Evolutionary conservation across 1,140 invertebrate species (phyloP).

Genomic region (Brachystomella parvula): DNA sequence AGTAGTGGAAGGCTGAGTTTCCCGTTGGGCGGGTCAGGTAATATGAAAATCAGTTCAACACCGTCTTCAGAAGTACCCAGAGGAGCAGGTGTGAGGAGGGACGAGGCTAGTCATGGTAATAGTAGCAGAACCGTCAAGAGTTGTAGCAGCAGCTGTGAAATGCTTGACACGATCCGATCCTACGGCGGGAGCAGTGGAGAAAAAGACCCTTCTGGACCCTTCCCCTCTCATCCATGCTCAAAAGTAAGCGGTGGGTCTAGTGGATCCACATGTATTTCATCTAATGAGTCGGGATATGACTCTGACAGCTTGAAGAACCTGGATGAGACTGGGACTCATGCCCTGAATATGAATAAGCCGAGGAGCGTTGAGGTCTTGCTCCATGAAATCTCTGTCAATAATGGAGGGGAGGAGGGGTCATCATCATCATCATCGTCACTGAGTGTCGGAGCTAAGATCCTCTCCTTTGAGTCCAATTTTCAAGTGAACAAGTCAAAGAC

Average conservation of each 20-base stretch:
- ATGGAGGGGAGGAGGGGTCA: background rate
- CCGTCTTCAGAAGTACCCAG: background rate
- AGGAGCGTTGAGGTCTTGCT: slow-evolving; percentile 7
- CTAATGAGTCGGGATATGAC: slow-evolving; percentile 37
- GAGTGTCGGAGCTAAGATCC: background rate
- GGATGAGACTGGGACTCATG: slow-evolving; percentile 12
- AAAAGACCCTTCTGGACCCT: background rate
- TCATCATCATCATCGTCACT: background rate
- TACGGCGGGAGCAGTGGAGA: background rate
- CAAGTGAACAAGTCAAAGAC: slow-evolving; percentile 27
- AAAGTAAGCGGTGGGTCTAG: background rate
- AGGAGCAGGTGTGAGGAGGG: background rate
- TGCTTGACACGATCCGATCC: slow-evolving; percentile 17
- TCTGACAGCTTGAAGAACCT: slow-evolving; percentile 34
- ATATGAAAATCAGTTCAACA: background rate
- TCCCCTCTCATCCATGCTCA: background rate
- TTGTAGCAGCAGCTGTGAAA: slow-evolving; percentile 34
- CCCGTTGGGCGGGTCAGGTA: background rate
- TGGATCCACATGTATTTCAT: slow-evolving; percentile 15
- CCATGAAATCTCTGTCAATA: background rate
- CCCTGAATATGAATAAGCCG: slow-evolving; percentile 16
- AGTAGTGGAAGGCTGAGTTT: background rate
- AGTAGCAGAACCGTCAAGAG: slow-evolving; percentile 19
- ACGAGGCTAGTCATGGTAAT: background rate
- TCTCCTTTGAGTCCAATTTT: slow-evolving; percentile 5